Percentiles rank a stretch among this genome's conserved stretches.
phyloP scores from a whole-genome alignment of 2,888 invertebrate genomes.

The Drosophila hamatofila region DNA sequence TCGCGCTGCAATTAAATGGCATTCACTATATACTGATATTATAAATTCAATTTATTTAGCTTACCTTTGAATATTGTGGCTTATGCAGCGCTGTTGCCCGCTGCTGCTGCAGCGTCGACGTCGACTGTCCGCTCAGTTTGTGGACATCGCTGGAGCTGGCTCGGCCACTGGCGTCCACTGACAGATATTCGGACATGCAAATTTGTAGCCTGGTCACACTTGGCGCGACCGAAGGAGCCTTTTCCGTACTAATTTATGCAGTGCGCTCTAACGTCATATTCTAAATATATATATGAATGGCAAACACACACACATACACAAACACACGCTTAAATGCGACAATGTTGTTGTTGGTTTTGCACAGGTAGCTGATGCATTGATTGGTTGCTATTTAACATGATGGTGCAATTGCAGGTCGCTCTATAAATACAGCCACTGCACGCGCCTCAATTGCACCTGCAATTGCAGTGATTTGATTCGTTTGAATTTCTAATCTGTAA shows the following conservation, averaged over 20 bases:
- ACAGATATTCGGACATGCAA: slow-evolving; percentile 63
- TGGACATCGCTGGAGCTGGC: slow-evolving; percentile 32
- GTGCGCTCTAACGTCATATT: slow-evolving; percentile 53
- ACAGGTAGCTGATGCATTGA: slow-evolving; percentile 32
- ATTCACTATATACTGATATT: no score
- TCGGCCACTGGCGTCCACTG: slow-evolving; percentile 38
- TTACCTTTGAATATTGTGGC: slow-evolving; percentile 53
- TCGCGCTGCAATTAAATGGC: slow-evolving; percentile 78
- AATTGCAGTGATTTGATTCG: slow-evolving; percentile 6
- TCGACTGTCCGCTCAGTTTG: slow-evolving; percentile 22
- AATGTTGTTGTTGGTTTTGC: slow-evolving; percentile 2
- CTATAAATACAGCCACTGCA: slow-evolving; percentile 11
- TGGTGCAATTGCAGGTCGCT: slow-evolving; percentile 12
- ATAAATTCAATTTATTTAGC: no score
- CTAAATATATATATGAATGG: slow-evolving; percentile 52
- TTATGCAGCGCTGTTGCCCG: slow-evolving; percentile 34
- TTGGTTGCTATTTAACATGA: slow-evolving; percentile 12
- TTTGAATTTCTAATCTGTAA: slow-evolving; percentile 1
- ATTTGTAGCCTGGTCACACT: slow-evolving; percentile 47
- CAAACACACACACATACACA: slow-evolving; percentile 3
- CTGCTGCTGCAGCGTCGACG: slow-evolving; percentile 10
- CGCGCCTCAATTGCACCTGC: slow-evolving; percentile 10
- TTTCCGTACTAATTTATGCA: slow-evolving; percentile 23
- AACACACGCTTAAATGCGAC: neutral
- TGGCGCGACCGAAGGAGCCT: slow-evolving; percentile 16